These are phyloP conservation scores for Platycnemis pennipes DNA, from an alignment of 2,888 invertebrate genomes.

Conservation along the genomic window DNA sequence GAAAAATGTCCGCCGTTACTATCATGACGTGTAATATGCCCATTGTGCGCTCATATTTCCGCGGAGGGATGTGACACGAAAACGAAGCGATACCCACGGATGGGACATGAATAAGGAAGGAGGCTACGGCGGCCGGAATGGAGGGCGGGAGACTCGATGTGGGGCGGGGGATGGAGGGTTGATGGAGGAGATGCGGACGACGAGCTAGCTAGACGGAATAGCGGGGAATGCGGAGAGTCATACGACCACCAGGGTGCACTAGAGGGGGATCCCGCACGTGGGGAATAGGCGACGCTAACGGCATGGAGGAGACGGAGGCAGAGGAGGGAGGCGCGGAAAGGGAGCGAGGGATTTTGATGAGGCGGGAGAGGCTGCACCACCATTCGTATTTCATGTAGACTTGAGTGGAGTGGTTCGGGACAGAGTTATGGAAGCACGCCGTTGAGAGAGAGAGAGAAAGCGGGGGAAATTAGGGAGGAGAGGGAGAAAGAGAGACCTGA, in stretches of 20 bases:
- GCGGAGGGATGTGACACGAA: conserved; percentile 22
- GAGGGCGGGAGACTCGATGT: neutral
- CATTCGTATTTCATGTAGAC: conserved; percentile 64
- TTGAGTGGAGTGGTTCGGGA: conserved; percentile 18
- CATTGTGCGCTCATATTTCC: neutral
- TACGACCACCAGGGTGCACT: neutral
- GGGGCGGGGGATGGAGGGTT: neutral
- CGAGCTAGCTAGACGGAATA: conserved; percentile 1
- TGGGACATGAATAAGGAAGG: conserved; percentile 46
- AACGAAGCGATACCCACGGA: conserved; percentile 44
- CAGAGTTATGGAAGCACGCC: neutral
- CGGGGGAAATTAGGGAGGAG: neutral
- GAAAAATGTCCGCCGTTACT: conserved; percentile 24
- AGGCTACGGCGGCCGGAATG: neutral
- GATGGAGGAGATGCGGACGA: conserved; percentile 19
- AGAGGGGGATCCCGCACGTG: neutral
- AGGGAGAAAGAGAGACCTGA: neutral
- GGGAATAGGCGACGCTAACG: neutral
- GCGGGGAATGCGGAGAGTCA: conserved; percentile 2
- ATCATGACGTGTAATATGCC: conserved; percentile 16
- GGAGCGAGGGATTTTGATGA: conserved; percentile 42
- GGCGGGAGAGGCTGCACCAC: neutral
- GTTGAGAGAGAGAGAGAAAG: neutral
- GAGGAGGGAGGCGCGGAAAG: neutral
- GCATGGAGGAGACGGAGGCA: neutral